Percentiles rank a stretch among this genome's conserved stretches.
phyloP scores from a whole-genome alignment of 2,888 invertebrate species.

The Clitarchus hookeri region DNA sequence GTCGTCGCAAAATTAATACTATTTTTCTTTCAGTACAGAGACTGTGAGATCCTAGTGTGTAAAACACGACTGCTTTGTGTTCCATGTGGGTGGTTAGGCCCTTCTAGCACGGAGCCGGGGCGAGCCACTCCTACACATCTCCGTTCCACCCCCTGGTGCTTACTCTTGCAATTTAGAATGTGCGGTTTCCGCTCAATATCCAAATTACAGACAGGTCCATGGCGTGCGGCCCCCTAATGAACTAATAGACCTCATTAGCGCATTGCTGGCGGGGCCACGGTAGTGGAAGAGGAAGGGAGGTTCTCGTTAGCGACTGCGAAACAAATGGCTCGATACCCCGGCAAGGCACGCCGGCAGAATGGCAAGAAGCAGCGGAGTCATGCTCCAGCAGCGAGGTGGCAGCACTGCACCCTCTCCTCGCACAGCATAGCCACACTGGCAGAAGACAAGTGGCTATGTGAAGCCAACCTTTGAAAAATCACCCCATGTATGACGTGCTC shows the following conservation, averaged over 20 bases:
- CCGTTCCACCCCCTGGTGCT: slow-evolving; percentile 30
- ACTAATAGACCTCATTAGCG: slow-evolving; percentile 41
- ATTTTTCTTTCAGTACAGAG: too few relatives aligned
- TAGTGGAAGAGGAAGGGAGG: not conserved
- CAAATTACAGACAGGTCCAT: slow-evolving; percentile 38
- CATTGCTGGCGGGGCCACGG: slow-evolving; percentile 25
- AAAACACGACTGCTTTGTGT: not conserved
- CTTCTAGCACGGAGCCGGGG: not conserved
- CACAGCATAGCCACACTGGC: not conserved
- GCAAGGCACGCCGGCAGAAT: not conserved
- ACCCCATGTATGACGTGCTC: too few relatives aligned
- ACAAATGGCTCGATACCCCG: not conserved
- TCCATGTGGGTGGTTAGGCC: not conserved
- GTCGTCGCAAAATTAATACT: too few relatives aligned
- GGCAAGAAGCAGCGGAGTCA: not conserved
- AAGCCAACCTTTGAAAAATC: too few relatives aligned
- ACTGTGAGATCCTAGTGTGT: too few relatives aligned
- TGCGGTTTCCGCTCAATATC: slow-evolving; percentile 39
- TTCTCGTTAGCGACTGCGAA: slow-evolving; percentile 18
- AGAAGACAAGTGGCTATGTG: too few relatives aligned
- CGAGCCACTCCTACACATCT: slow-evolving; percentile 3
- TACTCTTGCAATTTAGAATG: slow-evolving; percentile 40
- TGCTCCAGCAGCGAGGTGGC: not conserved
- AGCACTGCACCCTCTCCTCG: too few relatives aligned
- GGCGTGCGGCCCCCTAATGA: slow-evolving; percentile 38